Evolutionary conservation across 1,140 invertebrate genomes (phyloP), one percentile per base, ranked within the genome.

Genomic region (Babylonia areolata): DNA sequence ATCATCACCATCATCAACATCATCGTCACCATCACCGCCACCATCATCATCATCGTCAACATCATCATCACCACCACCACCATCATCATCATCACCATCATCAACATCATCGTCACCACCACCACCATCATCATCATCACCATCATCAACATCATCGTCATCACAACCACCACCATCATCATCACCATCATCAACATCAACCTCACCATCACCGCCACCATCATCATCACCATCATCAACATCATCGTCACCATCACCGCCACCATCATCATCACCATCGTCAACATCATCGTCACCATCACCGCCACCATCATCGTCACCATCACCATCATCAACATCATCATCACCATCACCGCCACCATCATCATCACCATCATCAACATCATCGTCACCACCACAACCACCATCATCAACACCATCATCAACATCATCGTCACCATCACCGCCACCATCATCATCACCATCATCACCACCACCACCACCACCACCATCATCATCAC

Each of bases 291-390:
- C n/a, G 20, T 51, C 46, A 51, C 20, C 46, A 51, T 20, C 46
- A 51, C 46, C 46, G 20, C 35, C 71, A 75, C 71, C 71, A 75
- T 75, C 71, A 75, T 75, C 71, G 28, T 37, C 80, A 82, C 40
- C 39, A 82, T 42, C 46, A 82, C 80, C 46, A 82, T n/a, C 39
- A 80, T 35, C 39, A 33, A 12, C 71, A 75, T 75, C 71, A 75
- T 75, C 84, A 78, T 69, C 84, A 51, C 20, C 46, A 51, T 51
- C 6, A 51, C 20, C 46, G 20, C 20, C 46, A 20, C 20, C 46
- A 20, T 51, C 46, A 20, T 51, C 46, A 51, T 51, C 46, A 51
- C 20, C n/a, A n/a, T n/a, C n/a, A n/a, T n/a, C n/a, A n/a, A n/a
- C n/a, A n/a, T n/a, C n/a, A n/a, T n/a, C n/a, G n/a, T n/a, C n/a